These are phyloP conservation scores for Oasisia sp. DNA, from an alignment of 2,888 invertebrate species.

Conservation along the genomic window DNA sequence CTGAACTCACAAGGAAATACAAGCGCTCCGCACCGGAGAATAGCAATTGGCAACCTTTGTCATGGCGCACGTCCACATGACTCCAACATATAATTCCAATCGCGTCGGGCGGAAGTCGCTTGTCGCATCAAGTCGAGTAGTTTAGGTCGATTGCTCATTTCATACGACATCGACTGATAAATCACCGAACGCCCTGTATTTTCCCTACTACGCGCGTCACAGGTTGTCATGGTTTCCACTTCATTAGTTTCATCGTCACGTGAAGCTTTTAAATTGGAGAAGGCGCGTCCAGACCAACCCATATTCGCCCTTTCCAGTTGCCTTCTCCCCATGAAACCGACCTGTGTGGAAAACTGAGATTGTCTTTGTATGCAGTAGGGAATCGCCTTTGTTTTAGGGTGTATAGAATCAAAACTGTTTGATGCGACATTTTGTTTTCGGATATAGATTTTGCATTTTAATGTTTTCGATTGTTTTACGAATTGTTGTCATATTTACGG, in stretches of 20 bases:
- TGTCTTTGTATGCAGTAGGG: background rate
- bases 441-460: too few relatives aligned
- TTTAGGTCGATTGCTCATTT: background rate
- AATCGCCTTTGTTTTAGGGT: background rate
- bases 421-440: too few relatives aligned
- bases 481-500: too few relatives aligned
- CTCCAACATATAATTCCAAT: background rate
- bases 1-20: background rate
- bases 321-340: background rate
- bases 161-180: background rate
- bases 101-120: background rate
- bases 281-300: background rate
- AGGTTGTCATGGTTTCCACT: background rate
- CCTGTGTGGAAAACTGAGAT: background rate
- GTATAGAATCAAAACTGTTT: background rate
- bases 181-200: background rate
- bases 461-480: too few relatives aligned
- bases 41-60: background rate
- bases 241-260: slow-evolving; percentile 3
- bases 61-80: background rate
- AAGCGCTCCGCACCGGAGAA: background rate
- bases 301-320: background rate
- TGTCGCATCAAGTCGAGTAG: background rate
- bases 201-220: background rate
- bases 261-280: background rate